These are phyloP conservation scores for Ficedula albicollis DNA, from an alignment of 2,797 vertebrate genomes.

Conservation along the genomic window DNA sequence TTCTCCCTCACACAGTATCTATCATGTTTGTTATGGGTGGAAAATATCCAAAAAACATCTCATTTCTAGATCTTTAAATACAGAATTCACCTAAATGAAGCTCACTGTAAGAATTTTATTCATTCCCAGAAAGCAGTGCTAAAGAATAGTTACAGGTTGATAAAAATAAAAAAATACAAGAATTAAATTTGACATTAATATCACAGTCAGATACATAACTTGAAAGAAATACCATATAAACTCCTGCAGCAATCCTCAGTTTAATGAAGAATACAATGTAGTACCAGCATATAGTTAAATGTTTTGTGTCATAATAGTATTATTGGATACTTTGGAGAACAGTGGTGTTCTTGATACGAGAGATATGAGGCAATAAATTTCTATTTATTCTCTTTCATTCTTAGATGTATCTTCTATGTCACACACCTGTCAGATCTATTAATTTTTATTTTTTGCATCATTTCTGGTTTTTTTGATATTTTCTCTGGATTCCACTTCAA, in stretches of 20 bases:
- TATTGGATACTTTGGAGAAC: neutral
- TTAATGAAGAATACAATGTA: neutral
- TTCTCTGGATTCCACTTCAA: neutral
- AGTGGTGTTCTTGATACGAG: neutral
- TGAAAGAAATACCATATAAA: neutral
- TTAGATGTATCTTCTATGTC: neutral
- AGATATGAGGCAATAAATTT: neutral
- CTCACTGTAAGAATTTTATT: neutral
- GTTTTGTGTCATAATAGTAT: neutral
- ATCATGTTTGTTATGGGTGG: neutral
- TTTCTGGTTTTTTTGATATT: rapidly evolving
- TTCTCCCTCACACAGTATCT: neutral
- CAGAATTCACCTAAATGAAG: neutral
- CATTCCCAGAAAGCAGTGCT: neutral
- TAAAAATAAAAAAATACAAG: neutral
- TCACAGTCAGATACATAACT: neutral
- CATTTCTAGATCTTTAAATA: neutral
- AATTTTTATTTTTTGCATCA: neutral
- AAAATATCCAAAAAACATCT: neutral
- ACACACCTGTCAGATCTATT: neutral
- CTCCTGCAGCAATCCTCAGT: neutral
- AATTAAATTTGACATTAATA: neutral
- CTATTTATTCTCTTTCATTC: neutral
- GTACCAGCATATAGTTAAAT: neutral
- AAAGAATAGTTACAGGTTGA: neutral